Percentiles rank a stretch among this genome's conserved stretches.
These are phyloP conservation scores for Varroa destructor DNA, from an alignment of 1,140 invertebrate species.

Conservation along the genomic window DNA sequence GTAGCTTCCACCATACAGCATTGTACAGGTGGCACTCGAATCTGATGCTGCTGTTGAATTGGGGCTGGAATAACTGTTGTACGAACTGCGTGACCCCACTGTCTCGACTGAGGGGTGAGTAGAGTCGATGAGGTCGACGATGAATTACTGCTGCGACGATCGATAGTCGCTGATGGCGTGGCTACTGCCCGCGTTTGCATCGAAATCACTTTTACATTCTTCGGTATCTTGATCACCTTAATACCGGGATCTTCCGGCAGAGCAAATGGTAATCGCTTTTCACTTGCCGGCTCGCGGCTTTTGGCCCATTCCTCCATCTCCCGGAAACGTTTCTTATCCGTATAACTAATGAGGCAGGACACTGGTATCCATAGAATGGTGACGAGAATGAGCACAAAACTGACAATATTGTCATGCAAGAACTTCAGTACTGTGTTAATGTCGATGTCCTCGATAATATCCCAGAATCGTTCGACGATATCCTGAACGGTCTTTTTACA, in stretches of 20 bases:
- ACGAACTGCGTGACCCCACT: slow-evolving; percentile 19
- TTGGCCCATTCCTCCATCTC: slow-evolving; percentile 26
- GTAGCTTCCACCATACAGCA: slow-evolving; percentile 18
- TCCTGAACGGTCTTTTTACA: slow-evolving; percentile 89
- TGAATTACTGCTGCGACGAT: slow-evolving; percentile 10
- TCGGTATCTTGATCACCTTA: slow-evolving; percentile 24
- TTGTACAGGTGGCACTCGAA: not conserved
- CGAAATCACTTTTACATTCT: slow-evolving; percentile 15
- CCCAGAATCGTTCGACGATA: slow-evolving; percentile 86
- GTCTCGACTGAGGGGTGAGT: not conserved
- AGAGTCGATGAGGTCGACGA: slow-evolving; percentile 3
- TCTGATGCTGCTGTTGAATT: slow-evolving; percentile 9
- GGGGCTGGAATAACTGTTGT: slow-evolving; percentile 15
- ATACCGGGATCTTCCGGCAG: slow-evolving; percentile 11
- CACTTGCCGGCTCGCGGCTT: slow-evolving; percentile 8
- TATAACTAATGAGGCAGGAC: slow-evolving; percentile 41
- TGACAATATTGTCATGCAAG: slow-evolving; percentile 72
- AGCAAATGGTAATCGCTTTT: slow-evolving; percentile 5
- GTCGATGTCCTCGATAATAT: slow-evolving; percentile 88
- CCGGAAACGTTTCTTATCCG: slow-evolving; percentile 33
- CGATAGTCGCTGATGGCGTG: not conserved
- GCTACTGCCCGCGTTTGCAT: slow-evolving; percentile 6
- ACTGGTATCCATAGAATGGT: slow-evolving; percentile 77
- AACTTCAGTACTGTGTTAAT: slow-evolving; percentile 78
- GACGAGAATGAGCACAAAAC: slow-evolving; percentile 71